phyloP scores from a whole-genome alignment of 2,113 vertebrate genomes.

The Barnardius zonarius region DNA sequence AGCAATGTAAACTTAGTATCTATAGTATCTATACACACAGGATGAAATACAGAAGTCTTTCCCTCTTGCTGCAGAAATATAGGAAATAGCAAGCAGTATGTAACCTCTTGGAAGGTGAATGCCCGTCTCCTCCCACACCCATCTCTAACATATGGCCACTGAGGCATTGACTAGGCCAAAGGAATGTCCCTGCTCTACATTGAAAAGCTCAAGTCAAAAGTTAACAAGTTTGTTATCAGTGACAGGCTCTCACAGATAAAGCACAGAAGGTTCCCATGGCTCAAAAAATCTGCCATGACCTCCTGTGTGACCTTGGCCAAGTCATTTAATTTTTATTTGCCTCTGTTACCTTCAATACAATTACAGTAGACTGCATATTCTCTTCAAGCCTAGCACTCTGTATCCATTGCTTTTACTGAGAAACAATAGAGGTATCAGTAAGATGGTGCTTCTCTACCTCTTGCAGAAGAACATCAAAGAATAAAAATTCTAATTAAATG shows the following conservation, averaged over 20 bases:
- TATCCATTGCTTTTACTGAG: not conserved
- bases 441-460: not conserved
- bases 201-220: not conserved
- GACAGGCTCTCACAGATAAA: not conserved
- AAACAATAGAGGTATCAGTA: not conserved
- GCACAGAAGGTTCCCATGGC: not conserved
- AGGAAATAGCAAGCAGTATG: not conserved
- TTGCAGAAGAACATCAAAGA: not conserved
- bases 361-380: not conserved
- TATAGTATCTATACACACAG: not conserved
- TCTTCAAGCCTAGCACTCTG: not conserved
- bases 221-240: not conserved
- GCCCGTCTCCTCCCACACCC: not conserved
- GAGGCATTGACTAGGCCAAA: not conserved
- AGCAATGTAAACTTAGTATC: not conserved
- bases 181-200: not conserved
- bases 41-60: not conserved
- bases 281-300: not conserved
- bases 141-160: not conserved
- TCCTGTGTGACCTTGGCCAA: not conserved
- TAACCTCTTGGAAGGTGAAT: not conserved
- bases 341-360: not conserved
- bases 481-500: not conserved
- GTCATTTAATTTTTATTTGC: not conserved
- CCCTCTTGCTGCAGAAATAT: not conserved